Conservation (phyloP, 2,113 vertebrate genomes). For the Aleadryas rufinucha region DNA sequence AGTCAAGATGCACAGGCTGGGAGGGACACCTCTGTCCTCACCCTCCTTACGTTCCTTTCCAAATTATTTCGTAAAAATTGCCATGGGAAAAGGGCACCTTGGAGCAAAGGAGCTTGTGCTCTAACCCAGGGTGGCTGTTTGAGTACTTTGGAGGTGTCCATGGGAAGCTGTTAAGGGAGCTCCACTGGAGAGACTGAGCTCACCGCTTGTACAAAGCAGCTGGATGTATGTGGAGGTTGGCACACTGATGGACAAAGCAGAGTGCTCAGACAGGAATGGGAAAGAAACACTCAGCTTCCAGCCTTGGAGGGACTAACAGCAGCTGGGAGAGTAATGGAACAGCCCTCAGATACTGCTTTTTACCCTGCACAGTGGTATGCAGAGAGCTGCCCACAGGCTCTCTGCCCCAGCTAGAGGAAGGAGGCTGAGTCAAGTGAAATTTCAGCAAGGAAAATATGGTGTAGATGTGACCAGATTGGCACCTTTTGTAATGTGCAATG, state of each 20-base stretch:
- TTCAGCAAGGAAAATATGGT: background rate
- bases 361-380: rapidly evolving
- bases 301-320: background rate
- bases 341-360: background rate
- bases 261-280: background rate
- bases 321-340: background rate
- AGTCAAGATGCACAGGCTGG: background rate
- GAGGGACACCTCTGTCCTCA: background rate
- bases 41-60: background rate
- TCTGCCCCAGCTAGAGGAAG: background rate
- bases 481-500: rapidly evolving
- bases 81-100: background rate
- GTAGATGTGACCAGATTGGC: background rate
- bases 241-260: background rate
- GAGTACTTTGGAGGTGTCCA: background rate
- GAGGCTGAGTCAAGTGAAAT: background rate
- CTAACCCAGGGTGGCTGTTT: background rate
- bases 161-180: background rate
- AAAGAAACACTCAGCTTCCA: background rate
- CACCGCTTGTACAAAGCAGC: background rate
- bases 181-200: background rate
- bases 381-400: background rate
- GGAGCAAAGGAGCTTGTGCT: background rate
- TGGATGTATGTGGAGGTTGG: rapidly evolving
- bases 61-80: rapidly evolving